Percentiles rank a stretch among this genome's conserved stretches.
phyloP scores from a whole-genome alignment of 2,888 invertebrate species.

The Apodemia hepburni region DNA sequence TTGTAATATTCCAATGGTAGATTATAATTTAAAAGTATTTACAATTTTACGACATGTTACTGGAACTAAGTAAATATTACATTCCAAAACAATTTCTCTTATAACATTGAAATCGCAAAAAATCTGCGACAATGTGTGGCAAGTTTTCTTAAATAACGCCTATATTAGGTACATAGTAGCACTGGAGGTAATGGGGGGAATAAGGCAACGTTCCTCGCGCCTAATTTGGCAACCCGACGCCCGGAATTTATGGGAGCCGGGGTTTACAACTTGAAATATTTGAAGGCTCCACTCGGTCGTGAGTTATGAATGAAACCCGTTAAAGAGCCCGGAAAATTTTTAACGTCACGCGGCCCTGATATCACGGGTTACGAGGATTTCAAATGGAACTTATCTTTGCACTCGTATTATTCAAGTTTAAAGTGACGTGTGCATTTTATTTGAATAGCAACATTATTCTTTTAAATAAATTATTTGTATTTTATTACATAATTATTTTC shows the following conservation, averaged over 20 bases:
- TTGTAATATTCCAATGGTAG: too few species aligned
- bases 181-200: conserved; percentile 61
- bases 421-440: neutral
- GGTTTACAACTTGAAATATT: conserved; percentile 74
- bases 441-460: too few species aligned
- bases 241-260: conserved; percentile 75
- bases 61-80: too few species aligned
- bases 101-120: too few species aligned
- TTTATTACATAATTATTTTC: too few species aligned
- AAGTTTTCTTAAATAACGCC: too few species aligned
- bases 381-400: conserved; percentile 31
- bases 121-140: too few species aligned
- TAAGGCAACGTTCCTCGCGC: conserved; percentile 73
- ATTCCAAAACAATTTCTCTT: too few species aligned
- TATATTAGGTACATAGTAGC: conserved; percentile 29
- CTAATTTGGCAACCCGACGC: conserved; percentile 79
- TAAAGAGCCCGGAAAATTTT: conserved; percentile 79
- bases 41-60: too few species aligned
- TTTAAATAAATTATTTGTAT: too few species aligned
- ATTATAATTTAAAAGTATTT: too few species aligned
- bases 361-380: conserved; percentile 26
- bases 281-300: conserved; percentile 76
- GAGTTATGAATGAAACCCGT: conserved; percentile 79
- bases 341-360: conserved; percentile 53
- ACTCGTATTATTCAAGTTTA: neutral